These are phyloP conservation scores for Drosophila burlai DNA, from an alignment of 1,140 invertebrate species.

Conservation along the genomic window DNA sequence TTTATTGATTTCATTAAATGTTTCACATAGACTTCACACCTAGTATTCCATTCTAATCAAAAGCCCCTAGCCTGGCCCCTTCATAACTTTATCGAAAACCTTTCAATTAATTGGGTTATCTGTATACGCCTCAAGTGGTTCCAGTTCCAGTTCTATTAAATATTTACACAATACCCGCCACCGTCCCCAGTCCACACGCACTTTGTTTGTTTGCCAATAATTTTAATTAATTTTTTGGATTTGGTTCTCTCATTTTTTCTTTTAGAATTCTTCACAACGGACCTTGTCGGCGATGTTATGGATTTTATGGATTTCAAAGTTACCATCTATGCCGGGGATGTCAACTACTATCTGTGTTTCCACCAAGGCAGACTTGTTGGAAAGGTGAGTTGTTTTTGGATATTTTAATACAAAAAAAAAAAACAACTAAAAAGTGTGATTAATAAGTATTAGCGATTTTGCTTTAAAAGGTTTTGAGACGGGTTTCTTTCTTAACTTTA, in stretches of 20 bases:
- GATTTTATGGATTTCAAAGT: conserved; percentile 78
- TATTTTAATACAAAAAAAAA: background rate
- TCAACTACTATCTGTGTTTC: conserved; percentile 77
- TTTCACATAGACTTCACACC: conserved; percentile 7
- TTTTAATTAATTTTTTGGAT: conserved; percentile 69
- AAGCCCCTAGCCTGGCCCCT: conserved; percentile 28
- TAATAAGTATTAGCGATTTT: background rate
- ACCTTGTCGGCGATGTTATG: conserved; percentile 70
- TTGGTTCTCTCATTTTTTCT: conserved; percentile 26
- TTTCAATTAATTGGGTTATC: conserved; percentile 84
- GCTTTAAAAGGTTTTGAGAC: background rate
- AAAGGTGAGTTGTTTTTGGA: conserved; percentile 62
- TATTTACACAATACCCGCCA: conserved; percentile 62
- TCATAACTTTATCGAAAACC: conserved; percentile 80
- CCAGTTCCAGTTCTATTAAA: conserved; percentile 36
- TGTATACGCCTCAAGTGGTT: conserved; percentile 55
- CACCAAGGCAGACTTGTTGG: conserved; percentile 74
- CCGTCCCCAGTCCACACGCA: background rate
- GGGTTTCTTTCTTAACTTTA: background rate
- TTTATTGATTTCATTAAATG: conserved; percentile 43
- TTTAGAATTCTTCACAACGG: conserved; percentile 74
- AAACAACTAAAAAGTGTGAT: background rate
- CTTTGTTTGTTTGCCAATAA: conserved; percentile 59
- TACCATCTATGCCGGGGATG: conserved; percentile 77
- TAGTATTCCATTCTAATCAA: conserved; percentile 59